Conservation (phyloP, 2,113 vertebrate species). For the Bolborhynchus lineola region DNA sequence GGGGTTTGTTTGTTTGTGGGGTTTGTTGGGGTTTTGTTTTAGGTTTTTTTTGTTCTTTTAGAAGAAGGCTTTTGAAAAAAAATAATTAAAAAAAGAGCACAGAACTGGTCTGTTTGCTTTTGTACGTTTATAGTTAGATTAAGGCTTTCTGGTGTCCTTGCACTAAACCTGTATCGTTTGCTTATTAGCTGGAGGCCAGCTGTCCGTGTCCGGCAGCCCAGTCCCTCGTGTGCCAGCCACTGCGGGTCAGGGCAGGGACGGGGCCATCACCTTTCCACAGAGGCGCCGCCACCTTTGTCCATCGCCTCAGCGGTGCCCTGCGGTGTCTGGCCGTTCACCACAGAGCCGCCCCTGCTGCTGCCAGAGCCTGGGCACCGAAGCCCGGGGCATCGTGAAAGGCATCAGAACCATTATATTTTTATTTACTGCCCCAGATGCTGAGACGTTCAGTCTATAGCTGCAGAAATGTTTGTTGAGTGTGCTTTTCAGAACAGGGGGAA, state of each 20-base stretch:
- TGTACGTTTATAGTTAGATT: not conserved
- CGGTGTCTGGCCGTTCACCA: not conserved
- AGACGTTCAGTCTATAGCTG: not conserved
- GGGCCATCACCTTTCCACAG: accelerated
- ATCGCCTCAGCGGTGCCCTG: not conserved
- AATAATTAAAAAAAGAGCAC: no score
- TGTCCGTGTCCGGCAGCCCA: accelerated
- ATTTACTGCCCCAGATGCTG: not conserved
- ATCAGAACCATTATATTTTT: not conserved
- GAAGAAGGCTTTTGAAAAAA: not conserved
- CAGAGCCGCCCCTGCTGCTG: not conserved
- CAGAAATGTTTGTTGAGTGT: not conserved
- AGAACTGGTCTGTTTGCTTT: not conserved
- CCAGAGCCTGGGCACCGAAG: accelerated
- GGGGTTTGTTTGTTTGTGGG: no score
- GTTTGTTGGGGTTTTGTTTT: no score
- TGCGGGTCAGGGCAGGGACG: not conserved
- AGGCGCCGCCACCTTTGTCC: not conserved
- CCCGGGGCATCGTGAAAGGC: accelerated
- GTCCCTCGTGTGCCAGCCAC: accelerated
- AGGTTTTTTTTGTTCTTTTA: not conserved
- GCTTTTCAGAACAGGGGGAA: not conserved
- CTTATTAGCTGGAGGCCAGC: not conserved
- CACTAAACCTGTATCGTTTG: no score
- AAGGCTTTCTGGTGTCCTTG: not conserved